Conservation (phyloP, 2,888 invertebrate genomes). For the Hedya salicella region DNA sequence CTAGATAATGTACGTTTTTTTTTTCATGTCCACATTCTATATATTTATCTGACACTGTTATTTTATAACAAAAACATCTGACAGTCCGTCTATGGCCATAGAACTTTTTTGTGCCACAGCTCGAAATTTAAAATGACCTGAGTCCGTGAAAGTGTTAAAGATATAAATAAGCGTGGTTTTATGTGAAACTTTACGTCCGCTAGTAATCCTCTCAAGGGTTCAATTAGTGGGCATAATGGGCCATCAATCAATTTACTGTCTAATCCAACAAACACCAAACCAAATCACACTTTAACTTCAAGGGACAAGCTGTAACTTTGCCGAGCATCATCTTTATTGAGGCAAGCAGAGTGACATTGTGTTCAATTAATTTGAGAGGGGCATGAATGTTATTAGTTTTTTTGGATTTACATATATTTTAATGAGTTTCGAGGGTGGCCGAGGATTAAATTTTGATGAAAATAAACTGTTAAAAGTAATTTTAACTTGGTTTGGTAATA, state of each 20-base stretch:
- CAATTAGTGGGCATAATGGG: constrained; percentile 41
- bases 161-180: constrained; percentile 11
- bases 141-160: neutral
- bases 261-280: constrained; percentile 17
- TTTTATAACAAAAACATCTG: too few relatives aligned
- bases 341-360: constrained; percentile 27
- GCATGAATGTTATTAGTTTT: constrained; percentile 18
- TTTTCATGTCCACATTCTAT: too few relatives aligned
- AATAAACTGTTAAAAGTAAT: neutral
- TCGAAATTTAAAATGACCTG: too few relatives aligned
- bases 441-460: neutral
- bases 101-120: too few relatives aligned
- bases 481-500: neutral
- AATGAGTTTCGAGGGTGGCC: neutral
- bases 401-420: constrained; percentile 6
- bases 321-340: constrained; percentile 6
- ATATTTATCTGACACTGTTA: too few relatives aligned
- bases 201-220: constrained; percentile 21
- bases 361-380: constrained; percentile 28
- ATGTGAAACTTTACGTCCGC: constrained; percentile 32
- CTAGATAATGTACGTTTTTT: too few relatives aligned
- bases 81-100: too few relatives aligned
- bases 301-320: neutral
- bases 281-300: constrained; percentile 10
- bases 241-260: constrained; percentile 44